phyloP scores from a whole-genome alignment of 2,113 vertebrate genomes.

The Hymenochirus boettgeri region DNA sequence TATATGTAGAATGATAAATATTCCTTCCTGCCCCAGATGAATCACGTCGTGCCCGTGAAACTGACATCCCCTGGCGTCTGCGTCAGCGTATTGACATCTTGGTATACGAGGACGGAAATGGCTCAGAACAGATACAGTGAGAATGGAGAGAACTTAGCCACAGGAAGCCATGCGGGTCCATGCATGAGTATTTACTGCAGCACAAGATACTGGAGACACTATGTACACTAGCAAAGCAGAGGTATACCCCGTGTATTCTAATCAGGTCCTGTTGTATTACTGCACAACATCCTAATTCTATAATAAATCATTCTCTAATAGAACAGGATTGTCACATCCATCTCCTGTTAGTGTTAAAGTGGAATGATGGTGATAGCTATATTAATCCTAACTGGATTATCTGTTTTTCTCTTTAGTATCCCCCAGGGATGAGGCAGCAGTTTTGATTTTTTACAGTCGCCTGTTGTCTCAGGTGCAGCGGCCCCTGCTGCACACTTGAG shows the following conservation, averaged over 20 bases:
- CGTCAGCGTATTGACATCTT: constrained; percentile 87
- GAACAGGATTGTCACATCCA: too few relatives aligned
- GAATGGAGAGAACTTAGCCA: constrained; percentile 48
- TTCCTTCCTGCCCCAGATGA: constrained; percentile 62
- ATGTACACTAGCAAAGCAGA: constrained; percentile 80
- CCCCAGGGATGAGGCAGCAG: constrained; percentile 81
- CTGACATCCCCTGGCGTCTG: constrained; percentile 84
- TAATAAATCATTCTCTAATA: too few relatives aligned
- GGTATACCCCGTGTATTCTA: constrained; percentile 51
- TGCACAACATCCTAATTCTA: too few relatives aligned
- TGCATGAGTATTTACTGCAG: constrained; percentile 85
- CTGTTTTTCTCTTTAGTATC: constrained; percentile 54
- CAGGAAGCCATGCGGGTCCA: constrained; percentile 62
- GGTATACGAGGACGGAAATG: constrained; percentile 75
- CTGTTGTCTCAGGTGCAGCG: constrained; percentile 73
- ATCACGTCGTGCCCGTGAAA: constrained; percentile 67
- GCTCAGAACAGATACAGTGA: constrained; percentile 48
- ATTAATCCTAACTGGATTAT: too few relatives aligned
- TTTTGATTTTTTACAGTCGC: constrained; percentile 76
- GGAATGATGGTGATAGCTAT: too few relatives aligned
- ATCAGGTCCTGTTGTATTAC: neutral
- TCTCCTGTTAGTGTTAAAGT: too few relatives aligned
- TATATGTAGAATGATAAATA: too few relatives aligned
- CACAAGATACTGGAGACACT: constrained; percentile 87
- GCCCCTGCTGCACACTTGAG: constrained; percentile 72